Conservation (phyloP, 1,140 invertebrate genomes). For the Telenomus remus region DNA sequence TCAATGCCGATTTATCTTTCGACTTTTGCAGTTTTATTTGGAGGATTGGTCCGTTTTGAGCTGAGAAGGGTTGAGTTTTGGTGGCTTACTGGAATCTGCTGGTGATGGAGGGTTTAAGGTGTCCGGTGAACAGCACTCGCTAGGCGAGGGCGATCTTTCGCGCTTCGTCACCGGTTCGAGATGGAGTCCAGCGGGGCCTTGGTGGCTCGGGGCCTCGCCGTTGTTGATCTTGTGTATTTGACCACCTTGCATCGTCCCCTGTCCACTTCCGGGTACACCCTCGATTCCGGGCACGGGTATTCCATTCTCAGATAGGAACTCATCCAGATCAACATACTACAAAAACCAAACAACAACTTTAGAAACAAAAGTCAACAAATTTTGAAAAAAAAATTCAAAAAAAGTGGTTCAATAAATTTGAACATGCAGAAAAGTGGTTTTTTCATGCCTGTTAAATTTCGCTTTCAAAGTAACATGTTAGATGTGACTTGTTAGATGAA, state of each 20-base stretch:
- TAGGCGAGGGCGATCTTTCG: constrained; percentile 87
- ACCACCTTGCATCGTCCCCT: constrained; percentile 69
- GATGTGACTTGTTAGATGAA: constrained; percentile 6
- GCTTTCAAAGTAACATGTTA: constrained; percentile 8
- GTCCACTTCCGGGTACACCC: constrained; percentile 78
- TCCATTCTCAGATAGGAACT: constrained; percentile 95
- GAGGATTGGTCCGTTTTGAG: constrained; percentile 1
- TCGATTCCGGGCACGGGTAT: constrained; percentile 81
- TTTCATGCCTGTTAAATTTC: no score
- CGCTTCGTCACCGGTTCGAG: constrained; percentile 79
- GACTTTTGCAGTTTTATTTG: no score
- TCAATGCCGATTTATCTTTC: no score
- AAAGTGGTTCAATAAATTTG: no score
- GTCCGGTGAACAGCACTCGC: constrained; percentile 89
- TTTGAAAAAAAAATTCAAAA: no score
- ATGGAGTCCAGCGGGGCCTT: constrained; percentile 70
- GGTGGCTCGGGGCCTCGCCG: constrained; percentile 64
- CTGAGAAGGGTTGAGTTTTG: constrained; percentile 72
- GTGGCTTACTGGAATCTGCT: constrained; percentile 90
- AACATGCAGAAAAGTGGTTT: no score
- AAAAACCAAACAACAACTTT: constrained; percentile 28
- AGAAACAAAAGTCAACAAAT: no score
- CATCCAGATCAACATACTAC: constrained; percentile 97
- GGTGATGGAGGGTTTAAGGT: constrained; percentile 90
- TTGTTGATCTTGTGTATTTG: constrained; percentile 70